Percentiles rank a stretch among this genome's conserved stretches.
Conservation (phyloP, 2,888 invertebrate genomes). For the Torymus auratus region DNA sequence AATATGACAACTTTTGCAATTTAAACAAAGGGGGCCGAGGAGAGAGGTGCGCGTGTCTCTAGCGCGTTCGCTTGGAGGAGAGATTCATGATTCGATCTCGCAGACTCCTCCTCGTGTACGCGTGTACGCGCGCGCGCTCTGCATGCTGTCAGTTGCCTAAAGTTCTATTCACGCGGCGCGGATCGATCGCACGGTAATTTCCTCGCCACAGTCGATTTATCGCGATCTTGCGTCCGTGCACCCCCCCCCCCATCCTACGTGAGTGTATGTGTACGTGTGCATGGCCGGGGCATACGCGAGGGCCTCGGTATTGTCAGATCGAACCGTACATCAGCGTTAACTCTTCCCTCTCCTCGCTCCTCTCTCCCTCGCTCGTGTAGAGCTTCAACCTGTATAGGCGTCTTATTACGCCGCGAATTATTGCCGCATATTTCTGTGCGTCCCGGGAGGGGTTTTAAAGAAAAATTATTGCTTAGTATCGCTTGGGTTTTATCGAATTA, state of each 20-base stretch:
- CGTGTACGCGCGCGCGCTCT: neutral
- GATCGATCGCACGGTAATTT: conserved; percentile 64
- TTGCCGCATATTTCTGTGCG: conserved; percentile 15
- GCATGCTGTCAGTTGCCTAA: conserved; percentile 41
- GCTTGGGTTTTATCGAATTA: neutral
- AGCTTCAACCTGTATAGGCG: neutral
- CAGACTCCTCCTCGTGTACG: neutral
- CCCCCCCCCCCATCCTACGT: too few relatives aligned
- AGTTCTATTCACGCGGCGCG: conserved; percentile 59
- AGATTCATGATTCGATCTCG: conserved; percentile 34
- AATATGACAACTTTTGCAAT: conserved; percentile 25
- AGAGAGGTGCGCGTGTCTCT: neutral
- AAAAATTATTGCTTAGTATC: conserved; percentile 13
- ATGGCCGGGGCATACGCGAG: neutral
- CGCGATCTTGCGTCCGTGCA: conserved; percentile 30
- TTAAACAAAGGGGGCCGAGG: conserved; percentile 12
- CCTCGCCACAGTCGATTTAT: conserved; percentile 50
- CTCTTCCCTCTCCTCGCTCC: neutral
- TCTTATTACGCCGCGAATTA: conserved; percentile 32
- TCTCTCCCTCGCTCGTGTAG: too few relatives aligned
- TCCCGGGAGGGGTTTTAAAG: neutral
- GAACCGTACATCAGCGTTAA: conserved; percentile 38
- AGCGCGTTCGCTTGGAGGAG: neutral
- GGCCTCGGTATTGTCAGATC: conserved; percentile 21
- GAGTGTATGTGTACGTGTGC: neutral